Conservation (phyloP, 2,797 vertebrate species). For the Chloroceryle amazona region DNA sequence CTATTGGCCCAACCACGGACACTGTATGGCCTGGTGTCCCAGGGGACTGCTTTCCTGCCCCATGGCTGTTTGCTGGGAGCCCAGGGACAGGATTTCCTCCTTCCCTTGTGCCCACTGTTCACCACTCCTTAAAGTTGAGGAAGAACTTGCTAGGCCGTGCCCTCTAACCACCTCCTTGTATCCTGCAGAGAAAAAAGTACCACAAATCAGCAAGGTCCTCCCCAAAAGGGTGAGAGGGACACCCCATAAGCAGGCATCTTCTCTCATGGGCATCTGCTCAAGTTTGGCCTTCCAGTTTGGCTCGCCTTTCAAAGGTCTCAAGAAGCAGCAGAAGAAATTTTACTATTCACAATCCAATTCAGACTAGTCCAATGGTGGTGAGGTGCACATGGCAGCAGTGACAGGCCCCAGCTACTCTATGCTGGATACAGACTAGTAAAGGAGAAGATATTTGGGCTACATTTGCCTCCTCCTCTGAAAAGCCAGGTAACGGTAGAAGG, state of each 20-base stretch:
- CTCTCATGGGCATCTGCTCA: background rate
- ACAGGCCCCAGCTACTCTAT: background rate
- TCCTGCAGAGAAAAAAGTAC: background rate
- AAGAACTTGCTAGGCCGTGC: background rate
- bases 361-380: background rate
- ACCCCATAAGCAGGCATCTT: background rate
- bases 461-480: background rate
- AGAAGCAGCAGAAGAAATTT: background rate
- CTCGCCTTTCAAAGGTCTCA: background rate
- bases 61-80: background rate
- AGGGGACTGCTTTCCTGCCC: background rate
- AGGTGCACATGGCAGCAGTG: background rate
- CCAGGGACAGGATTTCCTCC: background rate
- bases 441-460: background rate
- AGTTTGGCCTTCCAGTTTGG: background rate
- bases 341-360: background rate
- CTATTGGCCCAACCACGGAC: background rate
- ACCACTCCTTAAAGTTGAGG: background rate
- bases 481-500: background rate
- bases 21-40: background rate
- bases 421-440: background rate
- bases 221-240: background rate
- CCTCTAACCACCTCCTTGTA: background rate
- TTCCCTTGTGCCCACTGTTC: background rate
- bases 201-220: background rate